phyloP scores from a whole-genome alignment of 2,888 invertebrate genomes.

The Perdita meconis region DNA sequence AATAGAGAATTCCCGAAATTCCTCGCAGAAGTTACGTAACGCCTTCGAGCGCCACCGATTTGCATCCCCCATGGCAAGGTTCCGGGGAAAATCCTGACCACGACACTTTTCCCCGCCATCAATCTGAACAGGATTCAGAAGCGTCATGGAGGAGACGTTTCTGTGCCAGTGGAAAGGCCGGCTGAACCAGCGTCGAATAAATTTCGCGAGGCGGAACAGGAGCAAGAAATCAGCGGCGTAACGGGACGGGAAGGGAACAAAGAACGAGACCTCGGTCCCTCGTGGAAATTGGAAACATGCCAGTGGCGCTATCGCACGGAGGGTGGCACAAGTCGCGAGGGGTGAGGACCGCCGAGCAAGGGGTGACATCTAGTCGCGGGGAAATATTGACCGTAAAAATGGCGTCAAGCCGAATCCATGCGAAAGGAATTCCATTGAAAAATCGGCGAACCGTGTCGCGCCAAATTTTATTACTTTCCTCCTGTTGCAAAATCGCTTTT shows the following conservation, averaged over 20 bases:
- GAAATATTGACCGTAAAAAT: constrained; percentile 81
- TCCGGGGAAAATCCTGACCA: constrained; percentile 20
- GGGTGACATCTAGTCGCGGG: constrained; percentile 76
- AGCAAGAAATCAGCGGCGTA: constrained; percentile 45
- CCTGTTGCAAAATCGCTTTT: not conserved
- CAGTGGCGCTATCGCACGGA: constrained; percentile 78
- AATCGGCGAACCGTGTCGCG: constrained; percentile 8
- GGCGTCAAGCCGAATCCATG: constrained; percentile 73
- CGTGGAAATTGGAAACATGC: constrained; percentile 56
- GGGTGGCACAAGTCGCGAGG: constrained; percentile 61
- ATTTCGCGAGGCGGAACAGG: constrained; percentile 41
- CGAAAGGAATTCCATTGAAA: constrained; percentile 41
- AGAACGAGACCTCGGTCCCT: constrained; percentile 28
- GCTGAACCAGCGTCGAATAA: constrained; percentile 36
- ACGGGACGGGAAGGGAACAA: constrained; percentile 37
- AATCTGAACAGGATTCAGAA: constrained; percentile 32
- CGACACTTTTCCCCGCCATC: constrained; percentile 52
- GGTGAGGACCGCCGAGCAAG: constrained; percentile 60
- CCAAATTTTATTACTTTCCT: constrained; percentile 1
- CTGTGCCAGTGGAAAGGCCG: constrained; percentile 17
- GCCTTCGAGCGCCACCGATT: constrained; percentile 29
- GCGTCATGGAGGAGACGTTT: constrained; percentile 8
- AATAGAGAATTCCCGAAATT: constrained; percentile 1
- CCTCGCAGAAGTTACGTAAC: constrained; percentile 39
- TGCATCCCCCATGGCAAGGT: constrained; percentile 30